Base-by-base conservation (phyloP, 2,888 invertebrate species). In the Phytoseiulus persimilis region DNA sequence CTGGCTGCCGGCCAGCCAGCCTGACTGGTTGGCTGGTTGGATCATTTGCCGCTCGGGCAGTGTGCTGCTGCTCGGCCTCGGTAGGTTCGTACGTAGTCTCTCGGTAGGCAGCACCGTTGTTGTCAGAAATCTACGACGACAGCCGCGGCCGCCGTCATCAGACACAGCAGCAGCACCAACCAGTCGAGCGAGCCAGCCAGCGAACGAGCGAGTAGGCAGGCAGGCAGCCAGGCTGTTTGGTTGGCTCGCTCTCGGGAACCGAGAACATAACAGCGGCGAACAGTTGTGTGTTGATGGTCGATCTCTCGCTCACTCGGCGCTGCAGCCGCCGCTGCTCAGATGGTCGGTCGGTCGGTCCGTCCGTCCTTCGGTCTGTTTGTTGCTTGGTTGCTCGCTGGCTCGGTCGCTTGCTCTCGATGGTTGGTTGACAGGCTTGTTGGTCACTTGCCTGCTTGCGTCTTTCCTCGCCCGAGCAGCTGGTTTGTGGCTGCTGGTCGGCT, bases 51-150 rank as follows among this genome's bases (percentile, higher is more conserved):
- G 65, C 65, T 65, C 28, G 65, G 65, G 28, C 1, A 65, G 65
- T 28, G 65, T 23, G 65, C 65, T 65, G 65, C 65, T 65, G 65
- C 65, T 65, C 65, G 65, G 65, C 65, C 28, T 65, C 28, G 65
- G 65, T 65, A 65, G 65, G 65, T 65, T 65, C 65, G 65, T 65
- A 65, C 65, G 65, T 65, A 65, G 65, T 65, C 65, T 65, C 65
- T 65, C 65, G 65, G 65, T 65, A 65, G 65, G 65, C 65, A 65
- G 28, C 65, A 65, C 65, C 65, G 65, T 65, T 28, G 65, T 65
- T 65, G 65, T 65, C 65, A 65, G 65, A 65, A 65, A 65, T 65
- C 65, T 65, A 65, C 65, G 65, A 65, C 65, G 65, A 65, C 65
- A 65, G 65, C 28, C 65, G 65, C 65, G 65, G 65, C 65, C 28